These are phyloP conservation scores for Galeopsomyia nigrocyanea DNA, from an alignment of 2,888 invertebrate species.

Conservation along the genomic window DNA sequence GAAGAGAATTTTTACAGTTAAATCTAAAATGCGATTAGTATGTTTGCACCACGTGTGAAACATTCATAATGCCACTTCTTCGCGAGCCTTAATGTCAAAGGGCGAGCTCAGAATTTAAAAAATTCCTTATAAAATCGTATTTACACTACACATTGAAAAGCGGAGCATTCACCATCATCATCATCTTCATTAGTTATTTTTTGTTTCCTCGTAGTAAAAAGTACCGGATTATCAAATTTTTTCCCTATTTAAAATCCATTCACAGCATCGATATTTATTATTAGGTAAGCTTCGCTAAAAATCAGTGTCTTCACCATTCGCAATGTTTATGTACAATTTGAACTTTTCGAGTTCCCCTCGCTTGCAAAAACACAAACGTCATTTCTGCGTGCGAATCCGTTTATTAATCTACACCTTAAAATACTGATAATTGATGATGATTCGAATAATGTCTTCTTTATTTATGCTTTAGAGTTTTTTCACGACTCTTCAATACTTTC, in stretches of 20 bases:
- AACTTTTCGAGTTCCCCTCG: slow-evolving; percentile 25
- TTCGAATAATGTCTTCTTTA: slow-evolving; percentile 20
- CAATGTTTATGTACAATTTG: slow-evolving; percentile 36
- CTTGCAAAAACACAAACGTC: slow-evolving; percentile 35
- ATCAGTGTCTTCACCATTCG: slow-evolving; percentile 8
- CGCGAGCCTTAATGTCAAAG: slow-evolving; percentile 45
- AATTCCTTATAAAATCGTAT: slow-evolving; percentile 47
- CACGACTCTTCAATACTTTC: slow-evolving; percentile 39
- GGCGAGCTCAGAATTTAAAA: slow-evolving; percentile 46
- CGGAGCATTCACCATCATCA: slow-evolving; percentile 39
- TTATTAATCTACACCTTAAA: slow-evolving; percentile 48
- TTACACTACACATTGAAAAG: slow-evolving; percentile 49
- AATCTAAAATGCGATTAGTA: slow-evolving; percentile 41
- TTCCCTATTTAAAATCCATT: slow-evolving; percentile 39
- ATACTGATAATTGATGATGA: slow-evolving; percentile 52
- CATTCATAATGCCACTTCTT: slow-evolving; percentile 49
- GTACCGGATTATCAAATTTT: slow-evolving; percentile 33
- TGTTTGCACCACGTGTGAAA: slow-evolving; percentile 36
- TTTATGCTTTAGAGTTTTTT: too few relatives aligned
- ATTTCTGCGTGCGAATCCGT: slow-evolving; percentile 1
- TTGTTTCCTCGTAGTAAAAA: slow-evolving; percentile 34
- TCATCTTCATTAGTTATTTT: slow-evolving; percentile 24
- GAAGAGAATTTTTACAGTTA: slow-evolving; percentile 46
- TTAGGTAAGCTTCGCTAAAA: slow-evolving; percentile 34
- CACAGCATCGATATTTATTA: slow-evolving; percentile 42